A percentile compares a stretch with the other conserved stretches of the same genome.
These are phyloP conservation scores for Stegana nigrithorax DNA, from an alignment of 2,888 invertebrate genomes.

Conservation along the genomic window DNA sequence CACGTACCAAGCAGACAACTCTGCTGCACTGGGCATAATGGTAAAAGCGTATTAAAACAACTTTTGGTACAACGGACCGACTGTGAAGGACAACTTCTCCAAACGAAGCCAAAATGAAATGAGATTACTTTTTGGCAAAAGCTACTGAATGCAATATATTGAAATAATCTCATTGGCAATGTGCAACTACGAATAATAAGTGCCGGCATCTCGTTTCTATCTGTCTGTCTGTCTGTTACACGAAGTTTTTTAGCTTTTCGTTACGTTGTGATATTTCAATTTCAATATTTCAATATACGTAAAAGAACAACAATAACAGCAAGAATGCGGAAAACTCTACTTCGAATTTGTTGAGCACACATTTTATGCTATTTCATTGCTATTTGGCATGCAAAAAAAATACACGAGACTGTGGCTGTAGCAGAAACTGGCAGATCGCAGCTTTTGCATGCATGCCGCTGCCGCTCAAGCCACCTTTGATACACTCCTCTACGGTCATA, in stretches of 20 bases:
- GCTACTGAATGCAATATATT: too few relatives aligned
- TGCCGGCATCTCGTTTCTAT: neutral
- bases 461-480: slow-evolving; percentile 2
- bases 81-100: neutral
- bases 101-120: too few relatives aligned
- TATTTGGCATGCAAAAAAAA: slow-evolving; percentile 55
- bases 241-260: slow-evolving; percentile 21
- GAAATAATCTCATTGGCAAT: too few relatives aligned
- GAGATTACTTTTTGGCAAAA: neutral
- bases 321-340: slow-evolving; percentile 8
- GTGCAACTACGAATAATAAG: too few relatives aligned
- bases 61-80: too few relatives aligned
- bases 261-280: slow-evolving; percentile 21
- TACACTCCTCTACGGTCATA: neutral
- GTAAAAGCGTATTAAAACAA: too few relatives aligned
- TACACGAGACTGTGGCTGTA: slow-evolving; percentile 1
- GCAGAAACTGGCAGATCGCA: neutral
- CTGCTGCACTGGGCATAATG: too few relatives aligned
- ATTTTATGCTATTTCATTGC: slow-evolving; percentile 50
- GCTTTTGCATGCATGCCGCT: neutral
- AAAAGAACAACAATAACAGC: neutral
- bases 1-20: too few relatives aligned
- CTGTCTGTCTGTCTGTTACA: neutral
- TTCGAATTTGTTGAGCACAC: slow-evolving; percentile 32
- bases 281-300: neutral